Conservation (phyloP, 2,888 invertebrate genomes). For the Sphecodes monilicornis region DNA sequence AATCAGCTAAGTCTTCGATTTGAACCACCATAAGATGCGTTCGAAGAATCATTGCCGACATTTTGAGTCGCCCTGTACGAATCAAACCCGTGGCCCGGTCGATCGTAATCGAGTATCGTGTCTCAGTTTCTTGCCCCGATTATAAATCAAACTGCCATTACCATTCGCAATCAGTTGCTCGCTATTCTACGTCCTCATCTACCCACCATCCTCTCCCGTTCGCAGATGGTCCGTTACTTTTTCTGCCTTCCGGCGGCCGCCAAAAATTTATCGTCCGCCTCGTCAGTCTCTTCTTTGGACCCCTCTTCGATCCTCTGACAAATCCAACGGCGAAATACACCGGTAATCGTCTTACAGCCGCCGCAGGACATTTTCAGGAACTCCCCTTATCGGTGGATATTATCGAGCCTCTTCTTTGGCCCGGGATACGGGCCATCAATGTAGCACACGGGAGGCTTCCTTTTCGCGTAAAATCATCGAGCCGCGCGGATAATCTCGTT, state of each 20-base stretch:
- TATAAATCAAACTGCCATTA: slow-evolving; percentile 35
- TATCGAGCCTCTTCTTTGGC: slow-evolving; percentile 44
- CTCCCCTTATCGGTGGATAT: slow-evolving; percentile 57
- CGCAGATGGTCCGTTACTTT: slow-evolving; percentile 29
- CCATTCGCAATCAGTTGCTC: slow-evolving; percentile 22
- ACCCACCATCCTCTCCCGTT: neutral
- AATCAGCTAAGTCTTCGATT: too few relatives aligned
- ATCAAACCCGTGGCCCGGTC: neutral
- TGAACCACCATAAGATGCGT: too few relatives aligned
- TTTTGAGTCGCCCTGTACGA: neutral
- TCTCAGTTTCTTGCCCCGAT: neutral
- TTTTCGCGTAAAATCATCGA: slow-evolving; percentile 50
- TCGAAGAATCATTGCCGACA: too few relatives aligned
- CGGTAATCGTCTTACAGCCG: slow-evolving; percentile 62
- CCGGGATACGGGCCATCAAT: slow-evolving; percentile 9
- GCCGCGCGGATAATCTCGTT: slow-evolving; percentile 61
- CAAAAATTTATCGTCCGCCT: slow-evolving; percentile 50
- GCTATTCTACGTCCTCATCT: neutral
- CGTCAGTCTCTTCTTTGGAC: neutral
- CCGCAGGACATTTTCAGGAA: slow-evolving; percentile 59
- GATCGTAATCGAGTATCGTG: neutral
- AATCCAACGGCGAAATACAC: slow-evolving; percentile 46
- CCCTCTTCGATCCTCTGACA: slow-evolving; percentile 32
- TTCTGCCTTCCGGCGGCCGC: slow-evolving; percentile 27
- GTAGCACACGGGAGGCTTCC: slow-evolving; percentile 14